Evolutionary conservation across 2,113 vertebrate genomes (phyloP), one percentile per base, ranked within the genome.

Genomic region (Rhadina sibilatrix): DNA sequence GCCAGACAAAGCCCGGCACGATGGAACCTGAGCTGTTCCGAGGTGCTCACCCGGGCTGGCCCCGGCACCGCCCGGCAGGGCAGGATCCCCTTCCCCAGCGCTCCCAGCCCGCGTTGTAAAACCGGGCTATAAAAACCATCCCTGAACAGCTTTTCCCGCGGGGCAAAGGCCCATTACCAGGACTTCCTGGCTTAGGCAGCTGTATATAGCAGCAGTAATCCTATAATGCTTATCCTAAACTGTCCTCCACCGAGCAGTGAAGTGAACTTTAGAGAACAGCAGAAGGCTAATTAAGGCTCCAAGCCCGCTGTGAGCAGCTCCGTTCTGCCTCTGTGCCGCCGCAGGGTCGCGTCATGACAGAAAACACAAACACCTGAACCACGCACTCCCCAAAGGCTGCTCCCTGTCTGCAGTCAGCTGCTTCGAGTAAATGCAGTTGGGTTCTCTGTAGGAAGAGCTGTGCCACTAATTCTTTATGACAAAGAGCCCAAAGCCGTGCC

Each of bases 151-250:
- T 95, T 86, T 97, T 94, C 95, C 93, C 94, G 4, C 74, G 14
- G 85, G 47, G 89, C 89, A 85, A 96, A 96, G 95, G 94, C 89
- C 96, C 97, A 96, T 97, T 93, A 97, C 3, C 69, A 96, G 88
- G 70, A 96, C 97, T 97, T 97, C 97, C 94, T 93, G 97, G 97
- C 95, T 97, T 97, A 98, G 19, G 15, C 3, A 9, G 93, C 97
- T 92, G 78, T 38, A 95, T 97, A 96, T 98, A 98, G 97, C 94
- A 97, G 92, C 18, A 2, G 42, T 68, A 97, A 98, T 96, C 97
- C 96, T 97, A 97, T 98, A 97, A 97, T 54, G 89, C 87, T 97
- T 95, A 97, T 96, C 97, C 97, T 94, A 94, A 96, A 95, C 93
- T 83, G 96, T 97, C 97, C 96, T 97, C 94, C 88, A 75, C 86